These are phyloP conservation scores for Perccottus glenii DNA, from an alignment of 2,113 vertebrate species.

Conservation along the genomic window DNA sequence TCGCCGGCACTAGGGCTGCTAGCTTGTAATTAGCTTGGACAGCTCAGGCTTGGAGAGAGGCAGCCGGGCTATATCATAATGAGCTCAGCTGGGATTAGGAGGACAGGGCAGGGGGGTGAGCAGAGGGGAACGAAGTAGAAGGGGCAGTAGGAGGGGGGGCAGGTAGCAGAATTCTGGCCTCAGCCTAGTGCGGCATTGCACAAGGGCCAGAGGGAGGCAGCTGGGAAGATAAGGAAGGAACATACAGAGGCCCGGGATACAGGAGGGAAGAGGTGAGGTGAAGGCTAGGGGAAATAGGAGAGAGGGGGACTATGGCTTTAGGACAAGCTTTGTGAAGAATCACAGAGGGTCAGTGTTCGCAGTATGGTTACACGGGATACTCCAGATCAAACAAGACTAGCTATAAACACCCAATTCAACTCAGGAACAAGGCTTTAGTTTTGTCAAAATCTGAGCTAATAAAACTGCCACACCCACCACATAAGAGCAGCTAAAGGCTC, in stretches of 20 bases:
- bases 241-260: conserved; percentile 45
- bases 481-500: not conserved
- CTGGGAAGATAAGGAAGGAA: conserved; percentile 69
- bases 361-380: conserved; percentile 45
- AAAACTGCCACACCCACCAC: conserved; percentile 46
- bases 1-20: conserved; percentile 82
- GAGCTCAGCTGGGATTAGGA: conserved; percentile 99
- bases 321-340: conserved; percentile 67
- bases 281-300: conserved; percentile 57
- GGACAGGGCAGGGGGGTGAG: conserved; percentile 93
- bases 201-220: conserved; percentile 86
- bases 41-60: conserved; percentile 97
- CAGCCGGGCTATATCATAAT: conserved; percentile 99
- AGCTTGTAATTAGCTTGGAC: conserved; percentile 99
- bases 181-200: conserved; percentile 63
- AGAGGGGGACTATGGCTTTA: conserved; percentile 60
- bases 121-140: conserved; percentile 90
- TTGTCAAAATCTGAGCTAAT: conserved; percentile 77
- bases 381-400: conserved; percentile 92
- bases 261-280: conserved; percentile 63
- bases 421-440: conserved; percentile 51
- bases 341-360: conserved; percentile 50
- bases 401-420: conserved; percentile 77
- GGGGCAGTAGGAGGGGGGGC: conserved; percentile 81
- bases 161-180: conserved; percentile 75